These are phyloP conservation scores for Ectemnius lituratus DNA, from an alignment of 2,888 invertebrate species.

Conservation along the genomic window DNA sequence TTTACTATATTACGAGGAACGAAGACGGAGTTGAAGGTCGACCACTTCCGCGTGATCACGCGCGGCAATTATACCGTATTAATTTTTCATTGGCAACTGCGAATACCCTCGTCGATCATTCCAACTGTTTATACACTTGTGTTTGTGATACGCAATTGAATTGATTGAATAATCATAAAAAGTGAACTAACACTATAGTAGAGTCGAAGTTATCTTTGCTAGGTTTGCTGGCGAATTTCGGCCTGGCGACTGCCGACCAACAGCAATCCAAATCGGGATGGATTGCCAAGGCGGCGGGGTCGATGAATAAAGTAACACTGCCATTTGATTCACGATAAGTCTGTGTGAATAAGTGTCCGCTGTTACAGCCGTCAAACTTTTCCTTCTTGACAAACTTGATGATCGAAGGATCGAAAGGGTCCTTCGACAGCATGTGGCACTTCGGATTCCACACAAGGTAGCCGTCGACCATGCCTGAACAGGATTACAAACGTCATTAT, in stretches of 20 bases:
- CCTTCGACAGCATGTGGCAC: slow-evolving; percentile 81
- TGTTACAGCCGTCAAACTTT: slow-evolving; percentile 80
- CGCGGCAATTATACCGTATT: too few species aligned
- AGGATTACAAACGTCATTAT: neutral
- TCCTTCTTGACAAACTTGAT: slow-evolving; percentile 79
- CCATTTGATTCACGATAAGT: slow-evolving; percentile 61
- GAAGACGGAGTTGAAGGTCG: too few species aligned
- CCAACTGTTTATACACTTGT: too few species aligned
- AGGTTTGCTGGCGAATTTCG: slow-evolving; percentile 68
- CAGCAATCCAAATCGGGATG: slow-evolving; percentile 81
- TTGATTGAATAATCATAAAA: too few species aligned
- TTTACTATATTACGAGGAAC: too few species aligned
- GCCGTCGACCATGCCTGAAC: slow-evolving; percentile 69
- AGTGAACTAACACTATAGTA: slow-evolving; percentile 63
- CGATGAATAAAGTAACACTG: slow-evolving; percentile 60
- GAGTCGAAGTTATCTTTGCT: slow-evolving; percentile 68
- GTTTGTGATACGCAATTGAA: too few species aligned
- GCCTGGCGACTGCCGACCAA: slow-evolving; percentile 81
- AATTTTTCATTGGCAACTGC: too few species aligned
- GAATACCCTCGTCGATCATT: too few species aligned
- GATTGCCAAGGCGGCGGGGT: slow-evolving; percentile 71
- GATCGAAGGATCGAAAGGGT: slow-evolving; percentile 81
- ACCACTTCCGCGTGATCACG: too few species aligned
- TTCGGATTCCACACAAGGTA: slow-evolving; percentile 81
- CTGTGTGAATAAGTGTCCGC: slow-evolving; percentile 62